Base-by-base conservation (phyloP, 2,113 vertebrate genomes). In the Paedocypris sp. region DNA sequence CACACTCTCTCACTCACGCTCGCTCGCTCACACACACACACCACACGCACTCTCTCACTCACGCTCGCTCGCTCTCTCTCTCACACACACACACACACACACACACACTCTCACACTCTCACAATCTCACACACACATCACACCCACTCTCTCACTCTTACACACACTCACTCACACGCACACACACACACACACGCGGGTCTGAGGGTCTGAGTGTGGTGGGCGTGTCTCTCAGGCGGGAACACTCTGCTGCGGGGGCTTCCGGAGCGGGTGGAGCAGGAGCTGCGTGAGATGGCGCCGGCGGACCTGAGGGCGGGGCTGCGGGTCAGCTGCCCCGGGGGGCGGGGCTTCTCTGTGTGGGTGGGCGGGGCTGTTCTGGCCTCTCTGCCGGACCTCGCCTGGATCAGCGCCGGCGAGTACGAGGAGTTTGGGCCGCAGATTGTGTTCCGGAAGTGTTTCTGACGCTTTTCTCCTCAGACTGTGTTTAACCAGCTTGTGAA, bases 391-490 rank as follows among this genome's bases (percentile, higher is more conserved):
- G 25, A 66, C 3, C 76, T 83, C 0, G 74, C 75, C 1, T 86
- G 85, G 82, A 84, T 87, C 76, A 76, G 77, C 36, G 75, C 28
- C 13, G 75, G 79, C 0, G 85, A 86, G 15, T 87, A 85, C 0
- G 76, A 82, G 5, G 83, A 86, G 49, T 71, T 69, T 1, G 83
- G 83, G 1, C 78, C 83, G 0, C 73, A 77, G 56, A 84, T 85
- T 0, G 79, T 86, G 49, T 77, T 79, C 73, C 84, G 82, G 64
- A 86, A 83, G 67, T 87, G 84, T 35, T 87, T 87, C 71, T 86
- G 72, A 86, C 22, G 13, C 15, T 10, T 12, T 31, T 19, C 5
- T 2, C 33, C 11, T 32, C 18, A 48, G 11, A 10, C 2, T 0
- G 2, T 2, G 26, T 31, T 32, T 32, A 45, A 45, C 12, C 2